Conservation (phyloP, 2,113 vertebrate genomes). For the Cryptomyrus ogoouensis region DNA sequence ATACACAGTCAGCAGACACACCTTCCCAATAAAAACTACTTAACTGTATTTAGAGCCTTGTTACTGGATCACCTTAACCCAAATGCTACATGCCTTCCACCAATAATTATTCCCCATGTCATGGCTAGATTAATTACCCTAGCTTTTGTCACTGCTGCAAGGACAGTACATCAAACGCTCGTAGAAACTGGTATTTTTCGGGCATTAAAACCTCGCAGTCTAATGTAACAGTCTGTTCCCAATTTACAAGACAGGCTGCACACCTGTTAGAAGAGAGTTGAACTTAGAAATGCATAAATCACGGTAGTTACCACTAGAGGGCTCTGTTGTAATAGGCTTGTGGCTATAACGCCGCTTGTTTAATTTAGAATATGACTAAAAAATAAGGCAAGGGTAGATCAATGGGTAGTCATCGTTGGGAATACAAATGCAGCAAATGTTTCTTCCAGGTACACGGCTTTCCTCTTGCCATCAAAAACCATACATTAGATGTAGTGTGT, state of each 20-base stretch:
- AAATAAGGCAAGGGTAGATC: background rate
- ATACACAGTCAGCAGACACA: background rate
- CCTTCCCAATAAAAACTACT: background rate
- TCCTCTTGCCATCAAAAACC: background rate
- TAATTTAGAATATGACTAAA: background rate
- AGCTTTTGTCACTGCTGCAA: background rate
- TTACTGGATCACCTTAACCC: background rate
- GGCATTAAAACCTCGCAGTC: background rate
- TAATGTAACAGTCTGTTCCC: background rate
- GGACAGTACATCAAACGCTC: background rate
- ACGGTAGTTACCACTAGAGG: conserved; percentile 30
- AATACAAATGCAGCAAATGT: background rate
- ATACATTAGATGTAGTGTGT: background rate
- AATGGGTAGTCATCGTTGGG: background rate
- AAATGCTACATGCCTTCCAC: background rate
- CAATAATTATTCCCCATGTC: background rate
- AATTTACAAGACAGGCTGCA: background rate
- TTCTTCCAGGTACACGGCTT: background rate
- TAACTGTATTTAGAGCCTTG: background rate
- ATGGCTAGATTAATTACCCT: background rate
- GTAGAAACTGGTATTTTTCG: background rate
- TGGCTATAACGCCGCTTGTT: background rate
- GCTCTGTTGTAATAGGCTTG: conserved; percentile 20
- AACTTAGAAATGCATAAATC: background rate
- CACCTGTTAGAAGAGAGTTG: background rate